These are phyloP conservation scores for Megalops cyprinoides DNA, from an alignment of 2,797 vertebrate species.

Conservation along the genomic window DNA sequence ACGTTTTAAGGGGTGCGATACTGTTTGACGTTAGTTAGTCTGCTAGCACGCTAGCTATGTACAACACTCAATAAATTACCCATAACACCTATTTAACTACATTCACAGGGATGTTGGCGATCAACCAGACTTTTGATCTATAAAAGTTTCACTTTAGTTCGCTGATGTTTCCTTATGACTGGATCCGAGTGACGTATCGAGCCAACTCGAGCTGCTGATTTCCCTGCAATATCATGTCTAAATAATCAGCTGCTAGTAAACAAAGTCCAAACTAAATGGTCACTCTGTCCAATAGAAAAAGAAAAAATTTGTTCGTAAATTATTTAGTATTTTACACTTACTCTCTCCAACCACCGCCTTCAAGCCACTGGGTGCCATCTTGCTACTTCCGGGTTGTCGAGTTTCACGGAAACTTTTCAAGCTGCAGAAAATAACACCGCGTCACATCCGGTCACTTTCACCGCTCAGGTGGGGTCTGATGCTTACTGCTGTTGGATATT, in stretches of 20 bases:
- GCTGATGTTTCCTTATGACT: background rate
- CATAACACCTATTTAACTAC: background rate
- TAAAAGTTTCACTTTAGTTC: background rate
- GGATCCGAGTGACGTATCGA: background rate
- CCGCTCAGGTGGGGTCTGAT: too few species aligned
- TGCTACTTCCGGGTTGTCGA: constrained; percentile 61
- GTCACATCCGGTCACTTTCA: constrained; percentile 34
- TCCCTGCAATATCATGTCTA: background rate
- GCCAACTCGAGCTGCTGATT: background rate
- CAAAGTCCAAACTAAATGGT: background rate
- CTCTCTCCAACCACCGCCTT: constrained; percentile 79
- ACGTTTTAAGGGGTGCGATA: too few species aligned
- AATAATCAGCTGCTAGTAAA: background rate
- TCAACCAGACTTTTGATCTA: too few species aligned
- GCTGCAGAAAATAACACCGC: background rate
- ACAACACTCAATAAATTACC: background rate
- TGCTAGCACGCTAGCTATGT: too few species aligned
- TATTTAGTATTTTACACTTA: constrained; percentile 58
- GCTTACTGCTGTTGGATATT: too few species aligned
- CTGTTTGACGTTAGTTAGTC: too few species aligned
- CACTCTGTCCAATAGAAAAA: background rate
- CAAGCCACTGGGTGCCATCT: constrained; percentile 79
- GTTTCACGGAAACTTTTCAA: constrained; percentile 20
- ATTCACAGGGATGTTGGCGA: background rate
- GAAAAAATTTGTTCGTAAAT: background rate